These are phyloP conservation scores for Alethe diademata DNA, from an alignment of 2,113 vertebrate species.

Conservation along the genomic window DNA sequence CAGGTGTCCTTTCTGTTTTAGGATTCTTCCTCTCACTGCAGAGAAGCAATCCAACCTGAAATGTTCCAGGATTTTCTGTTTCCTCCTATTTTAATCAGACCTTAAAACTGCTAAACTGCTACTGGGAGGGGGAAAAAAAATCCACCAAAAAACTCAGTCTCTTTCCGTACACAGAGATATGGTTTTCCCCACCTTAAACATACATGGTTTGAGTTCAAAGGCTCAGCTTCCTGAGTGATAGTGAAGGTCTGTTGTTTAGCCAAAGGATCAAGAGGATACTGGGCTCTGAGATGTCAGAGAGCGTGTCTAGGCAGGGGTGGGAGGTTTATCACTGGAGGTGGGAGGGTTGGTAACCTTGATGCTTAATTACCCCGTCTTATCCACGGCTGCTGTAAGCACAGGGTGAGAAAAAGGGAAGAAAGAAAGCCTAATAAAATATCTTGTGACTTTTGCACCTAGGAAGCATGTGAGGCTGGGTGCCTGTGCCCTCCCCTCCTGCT, in stretches of 20 bases:
- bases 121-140: background rate
- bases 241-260: slow-evolving; percentile 60
- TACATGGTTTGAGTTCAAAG: slow-evolving; percentile 65
- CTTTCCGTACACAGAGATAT: slow-evolving; percentile 57
- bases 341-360: background rate
- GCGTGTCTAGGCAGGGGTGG: slow-evolving; percentile 21
- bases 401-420: background rate
- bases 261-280: slow-evolving; percentile 63
- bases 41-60: background rate
- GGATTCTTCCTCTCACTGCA: background rate
- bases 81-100: background rate
- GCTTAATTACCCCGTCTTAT: background rate
- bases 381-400: background rate
- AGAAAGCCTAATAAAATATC: background rate
- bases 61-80: slow-evolving; percentile 5
- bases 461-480: rapidly evolving
- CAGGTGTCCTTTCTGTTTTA: background rate
- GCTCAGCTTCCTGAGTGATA: slow-evolving; percentile 56
- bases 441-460: background rate
- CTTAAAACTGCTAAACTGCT: background rate
- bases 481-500: background rate
- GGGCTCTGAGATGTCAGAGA: slow-evolving; percentile 43
- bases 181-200: slow-evolving; percentile 65
- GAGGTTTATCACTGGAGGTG: slow-evolving; percentile 18
- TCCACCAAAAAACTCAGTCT: background rate